phyloP scores from a whole-genome alignment of 35 echinoderm and acorn worm genomes.

The Heliocidaris tuberculata region DNA sequence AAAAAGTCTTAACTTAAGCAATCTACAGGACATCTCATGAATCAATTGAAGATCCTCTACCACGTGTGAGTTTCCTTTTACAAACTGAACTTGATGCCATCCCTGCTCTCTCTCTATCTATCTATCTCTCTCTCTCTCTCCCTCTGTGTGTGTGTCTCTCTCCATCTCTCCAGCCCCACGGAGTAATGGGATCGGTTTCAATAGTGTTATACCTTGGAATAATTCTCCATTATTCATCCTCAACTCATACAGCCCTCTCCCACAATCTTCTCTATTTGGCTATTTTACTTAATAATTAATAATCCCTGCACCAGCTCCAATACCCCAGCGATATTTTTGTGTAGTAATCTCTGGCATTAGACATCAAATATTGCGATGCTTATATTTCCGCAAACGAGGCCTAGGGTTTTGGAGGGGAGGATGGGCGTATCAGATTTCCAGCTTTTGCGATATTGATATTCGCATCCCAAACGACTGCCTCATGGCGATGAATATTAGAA shows the following conservation, averaged over 20 bases:
- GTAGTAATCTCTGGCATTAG: conserved; percentile 24
- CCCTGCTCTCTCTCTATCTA: background rate
- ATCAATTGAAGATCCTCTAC: background rate
- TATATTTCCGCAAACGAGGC: background rate
- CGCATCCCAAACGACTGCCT: conserved; percentile 27
- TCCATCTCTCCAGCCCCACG: background rate
- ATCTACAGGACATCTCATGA: background rate
- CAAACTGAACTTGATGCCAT: conserved; percentile 3
- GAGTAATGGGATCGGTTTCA: conserved; percentile 19
- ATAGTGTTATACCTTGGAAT: conserved; percentile 13
- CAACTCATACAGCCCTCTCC: background rate
- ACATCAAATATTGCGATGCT: conserved; percentile 40
- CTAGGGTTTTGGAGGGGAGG: conserved; percentile 13
- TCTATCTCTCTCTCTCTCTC: background rate
- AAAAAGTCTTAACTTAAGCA: background rate
- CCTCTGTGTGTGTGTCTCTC: background rate
- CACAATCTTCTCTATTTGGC: background rate
- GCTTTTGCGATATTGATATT: conserved; percentile 52
- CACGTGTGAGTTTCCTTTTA: background rate
- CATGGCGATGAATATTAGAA: conserved; percentile 43
- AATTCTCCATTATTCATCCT: conserved; percentile 36
- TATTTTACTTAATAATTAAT: conserved; percentile 42
- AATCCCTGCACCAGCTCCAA: conserved; percentile 23
- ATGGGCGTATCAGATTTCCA: conserved; percentile 18
- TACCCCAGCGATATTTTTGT: conserved; percentile 4